Evolutionary conservation across 2,797 vertebrate genomes (phyloP).

Genomic region (Etheostoma perlongum): DNA sequence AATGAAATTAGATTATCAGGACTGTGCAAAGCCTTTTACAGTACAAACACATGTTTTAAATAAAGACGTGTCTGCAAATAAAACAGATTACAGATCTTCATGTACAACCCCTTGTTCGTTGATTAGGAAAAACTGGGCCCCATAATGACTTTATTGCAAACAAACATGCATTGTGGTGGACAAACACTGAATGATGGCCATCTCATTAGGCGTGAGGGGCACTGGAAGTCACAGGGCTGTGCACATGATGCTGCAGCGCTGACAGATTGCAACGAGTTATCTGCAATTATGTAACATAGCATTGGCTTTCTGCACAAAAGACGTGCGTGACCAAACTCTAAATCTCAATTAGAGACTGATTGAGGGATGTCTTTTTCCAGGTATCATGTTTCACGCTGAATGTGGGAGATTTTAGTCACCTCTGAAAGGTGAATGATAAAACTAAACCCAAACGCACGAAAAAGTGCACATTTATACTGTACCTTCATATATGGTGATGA

Average conservation of each 20-base stretch:
- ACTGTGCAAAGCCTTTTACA: neutral
- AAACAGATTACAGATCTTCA: neutral
- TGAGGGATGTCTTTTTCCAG: constrained; percentile 19
- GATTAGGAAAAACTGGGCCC: constrained; percentile 17
- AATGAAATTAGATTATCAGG: neutral
- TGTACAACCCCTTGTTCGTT: neutral
- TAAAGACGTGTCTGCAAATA: neutral
- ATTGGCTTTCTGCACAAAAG: constrained; percentile 62
- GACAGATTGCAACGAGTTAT: constrained; percentile 1
- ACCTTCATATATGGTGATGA: constrained; percentile 98
- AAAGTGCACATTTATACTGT: neutral
- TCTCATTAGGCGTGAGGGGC: constrained; percentile 54
- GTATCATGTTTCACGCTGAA: constrained; percentile 41
- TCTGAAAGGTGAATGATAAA: neutral
- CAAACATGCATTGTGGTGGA: constrained; percentile 43
- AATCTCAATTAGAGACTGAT: constrained; percentile 55
- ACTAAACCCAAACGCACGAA: neutral
- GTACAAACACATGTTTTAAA: neutral
- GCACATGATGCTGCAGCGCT: constrained; percentile 43
- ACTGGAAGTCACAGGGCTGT: constrained; percentile 48
- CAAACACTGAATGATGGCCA: constrained; percentile 35
- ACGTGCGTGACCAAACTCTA: constrained; percentile 70
- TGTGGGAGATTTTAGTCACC: neutral
- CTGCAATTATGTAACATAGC: constrained; percentile 68
- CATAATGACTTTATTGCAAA: constrained; percentile 8